A percentile compares a stretch with the other conserved stretches of the same genome.
These are phyloP conservation scores for Petrosia ficiformis DNA, from an alignment of 37 sponge, comb jelly and placozoan species.

Conservation along the genomic window DNA sequence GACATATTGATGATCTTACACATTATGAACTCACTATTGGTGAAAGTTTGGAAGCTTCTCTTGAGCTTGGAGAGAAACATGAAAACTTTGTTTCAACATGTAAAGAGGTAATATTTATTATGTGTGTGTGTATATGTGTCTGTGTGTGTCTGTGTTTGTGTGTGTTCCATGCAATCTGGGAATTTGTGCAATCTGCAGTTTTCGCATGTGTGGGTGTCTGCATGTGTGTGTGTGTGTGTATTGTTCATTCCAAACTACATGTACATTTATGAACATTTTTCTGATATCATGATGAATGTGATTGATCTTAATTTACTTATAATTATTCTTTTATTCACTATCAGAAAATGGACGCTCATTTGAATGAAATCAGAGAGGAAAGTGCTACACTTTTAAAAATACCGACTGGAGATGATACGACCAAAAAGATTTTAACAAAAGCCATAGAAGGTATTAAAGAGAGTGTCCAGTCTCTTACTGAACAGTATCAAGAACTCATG, in stretches of 20 bases:
- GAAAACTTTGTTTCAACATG: conserved; percentile 54
- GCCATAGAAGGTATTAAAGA: conserved; percentile 12
- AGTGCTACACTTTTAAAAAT: conserved; percentile 5
- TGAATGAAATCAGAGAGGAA: conserved; percentile 19
- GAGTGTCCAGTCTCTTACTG: conserved; percentile 11
- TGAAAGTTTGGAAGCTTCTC: conserved; percentile 22
- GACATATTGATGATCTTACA: conserved; percentile 32
- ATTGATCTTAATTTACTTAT: too few relatives aligned
- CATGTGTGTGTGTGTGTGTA: too few relatives aligned
- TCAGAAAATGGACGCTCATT: conserved; percentile 23
- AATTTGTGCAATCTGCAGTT: too few relatives aligned
- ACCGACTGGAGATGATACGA: background rate
- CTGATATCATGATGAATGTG: too few relatives aligned
- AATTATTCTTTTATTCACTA: background rate
- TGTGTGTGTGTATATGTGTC: background rate
- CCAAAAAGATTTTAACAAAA: background rate
- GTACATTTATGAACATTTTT: too few relatives aligned
- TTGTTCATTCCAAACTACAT: too few relatives aligned
- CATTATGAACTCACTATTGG: conserved; percentile 16
- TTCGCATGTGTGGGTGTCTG: too few relatives aligned
- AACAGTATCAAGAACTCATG: conserved; percentile 47
- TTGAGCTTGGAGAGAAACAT: conserved; percentile 23
- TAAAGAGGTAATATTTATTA: conserved; percentile 36
- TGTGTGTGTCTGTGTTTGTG: too few relatives aligned
- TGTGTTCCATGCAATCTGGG: too few relatives aligned